Percentiles rank a stretch among this genome's conserved stretches.
phyloP scores from a whole-genome alignment of 2,113 vertebrate species.

The Lathamus discolor region DNA sequence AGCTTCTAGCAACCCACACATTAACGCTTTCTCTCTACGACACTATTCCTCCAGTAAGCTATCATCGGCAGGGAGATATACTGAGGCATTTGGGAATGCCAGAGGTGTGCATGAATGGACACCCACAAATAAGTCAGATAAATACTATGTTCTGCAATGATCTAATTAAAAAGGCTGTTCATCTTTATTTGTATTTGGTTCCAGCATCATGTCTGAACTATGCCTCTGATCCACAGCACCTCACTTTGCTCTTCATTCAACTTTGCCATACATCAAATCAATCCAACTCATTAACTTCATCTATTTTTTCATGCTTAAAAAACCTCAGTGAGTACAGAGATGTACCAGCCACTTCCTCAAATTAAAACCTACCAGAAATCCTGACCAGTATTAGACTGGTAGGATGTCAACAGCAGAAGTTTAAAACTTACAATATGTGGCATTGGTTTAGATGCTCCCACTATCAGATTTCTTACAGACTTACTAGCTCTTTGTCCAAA shows the following conservation, averaged over 20 bases:
- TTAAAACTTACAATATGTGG: not conserved
- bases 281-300: not conserved
- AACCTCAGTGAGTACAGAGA: not conserved
- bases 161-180: not conserved
- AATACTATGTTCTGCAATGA: not conserved
- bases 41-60: not conserved
- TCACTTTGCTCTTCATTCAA: not conserved
- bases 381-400: not conserved
- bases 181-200: not conserved
- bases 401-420: not conserved
- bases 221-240: not conserved
- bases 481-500: not conserved
- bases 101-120: not conserved
- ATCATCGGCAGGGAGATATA: not conserved
- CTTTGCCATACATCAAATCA: not conserved
- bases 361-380: not conserved
- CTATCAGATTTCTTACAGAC: not conserved
- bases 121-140: not conserved
- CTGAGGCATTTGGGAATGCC: not conserved
- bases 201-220: not conserved
- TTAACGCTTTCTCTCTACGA: not conserved
- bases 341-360: not conserved
- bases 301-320: not conserved
- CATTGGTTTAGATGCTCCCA: not conserved
- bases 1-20: not conserved